These are phyloP conservation scores for Champsocephalus gunnari DNA, from an alignment of 2,797 vertebrate genomes.

Conservation along the genomic window DNA sequence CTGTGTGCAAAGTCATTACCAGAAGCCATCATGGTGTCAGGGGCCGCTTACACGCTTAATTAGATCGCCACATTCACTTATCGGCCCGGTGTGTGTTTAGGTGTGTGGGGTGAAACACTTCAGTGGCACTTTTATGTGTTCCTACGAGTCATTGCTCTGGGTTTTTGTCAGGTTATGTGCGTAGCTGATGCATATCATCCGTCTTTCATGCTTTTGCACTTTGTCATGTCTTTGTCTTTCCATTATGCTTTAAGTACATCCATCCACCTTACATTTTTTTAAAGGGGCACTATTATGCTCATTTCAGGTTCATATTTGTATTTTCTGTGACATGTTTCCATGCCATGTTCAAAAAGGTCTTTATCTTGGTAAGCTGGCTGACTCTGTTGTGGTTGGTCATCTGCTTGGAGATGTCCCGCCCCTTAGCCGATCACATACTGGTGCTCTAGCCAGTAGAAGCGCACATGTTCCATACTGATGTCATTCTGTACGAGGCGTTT, in stretches of 20 bases:
- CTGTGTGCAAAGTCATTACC: slow-evolving; percentile 62
- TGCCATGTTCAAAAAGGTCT: too few species aligned
- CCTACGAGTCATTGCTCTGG: background rate
- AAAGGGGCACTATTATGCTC: too few species aligned
- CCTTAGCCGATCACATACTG: too few species aligned
- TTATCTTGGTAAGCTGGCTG: too few species aligned
- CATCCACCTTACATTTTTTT: background rate
- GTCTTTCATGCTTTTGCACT: background rate
- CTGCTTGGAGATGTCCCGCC: too few species aligned
- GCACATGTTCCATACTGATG: too few species aligned
- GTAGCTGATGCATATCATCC: background rate
- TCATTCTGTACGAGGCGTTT: too few species aligned
- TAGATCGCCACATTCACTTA: slow-evolving; percentile 49
- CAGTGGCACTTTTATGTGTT: background rate
- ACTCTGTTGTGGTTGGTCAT: too few species aligned
- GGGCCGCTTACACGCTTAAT: slow-evolving; percentile 56
- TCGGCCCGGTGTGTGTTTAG: slow-evolving; percentile 9
- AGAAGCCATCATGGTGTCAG: slow-evolving; percentile 47
- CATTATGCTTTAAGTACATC: background rate
- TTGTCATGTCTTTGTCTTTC: background rate
- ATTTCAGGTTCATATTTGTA: too few species aligned
- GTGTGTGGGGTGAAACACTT: slow-evolving; percentile 20
- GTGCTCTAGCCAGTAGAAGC: too few species aligned
- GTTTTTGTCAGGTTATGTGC: background rate
- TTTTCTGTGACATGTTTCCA: too few species aligned